Base-by-base conservation (phyloP, 2,113 vertebrate genomes). In the Sakesphorus luctuosus region DNA sequence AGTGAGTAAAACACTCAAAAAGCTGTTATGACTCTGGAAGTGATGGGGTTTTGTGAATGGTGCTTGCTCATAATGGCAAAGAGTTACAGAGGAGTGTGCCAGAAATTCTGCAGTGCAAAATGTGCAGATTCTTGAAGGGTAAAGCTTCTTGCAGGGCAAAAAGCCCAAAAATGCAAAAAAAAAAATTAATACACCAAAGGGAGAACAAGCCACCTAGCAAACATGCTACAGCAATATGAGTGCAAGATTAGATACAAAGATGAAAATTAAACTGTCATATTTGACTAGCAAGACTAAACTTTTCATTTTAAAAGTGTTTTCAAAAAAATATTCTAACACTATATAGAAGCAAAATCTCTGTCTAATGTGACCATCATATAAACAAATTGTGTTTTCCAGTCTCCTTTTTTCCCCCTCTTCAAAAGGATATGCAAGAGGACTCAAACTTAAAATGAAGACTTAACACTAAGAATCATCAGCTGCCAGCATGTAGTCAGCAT, bases 151-250 rank as follows among this genome's bases (percentile, higher is more conserved):
- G 92, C 61, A 94, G 95, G 93, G 95, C 96, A 95, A 93, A 94
- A 96, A 94, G 90, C 94, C 87, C 90, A 96, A 77, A 59, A 96
- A 88, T 31, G 93, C 72, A 90, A 78, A 36, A 72, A 97, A 78
- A 31, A 77, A 46, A 66, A 96, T 44, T 73, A 94, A 94, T 93
- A 96, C 78, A 96, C 74, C 89, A 87, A 97, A 96, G 92, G 96
- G 95, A 97, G 90, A 97, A 97, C 72, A 98, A 98, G 95, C 95
- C 97, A 96, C 96, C 94, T 97, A 95, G 97, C 97, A 97, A 96
- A 97, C 98, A 98, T 98, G 98, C 98, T 89, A 93, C 40, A 97
- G 94, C 96, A 93, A 53, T 24, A 44, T 58, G 62, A 96, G 89
- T 89, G 97, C 97, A 97, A 97, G 95, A 96, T 94, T 91, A 89